These are phyloP conservation scores for Rhinolophus ferrumequinum DNA, from an alignment of 2,113 vertebrate genomes.

Conservation along the genomic window DNA sequence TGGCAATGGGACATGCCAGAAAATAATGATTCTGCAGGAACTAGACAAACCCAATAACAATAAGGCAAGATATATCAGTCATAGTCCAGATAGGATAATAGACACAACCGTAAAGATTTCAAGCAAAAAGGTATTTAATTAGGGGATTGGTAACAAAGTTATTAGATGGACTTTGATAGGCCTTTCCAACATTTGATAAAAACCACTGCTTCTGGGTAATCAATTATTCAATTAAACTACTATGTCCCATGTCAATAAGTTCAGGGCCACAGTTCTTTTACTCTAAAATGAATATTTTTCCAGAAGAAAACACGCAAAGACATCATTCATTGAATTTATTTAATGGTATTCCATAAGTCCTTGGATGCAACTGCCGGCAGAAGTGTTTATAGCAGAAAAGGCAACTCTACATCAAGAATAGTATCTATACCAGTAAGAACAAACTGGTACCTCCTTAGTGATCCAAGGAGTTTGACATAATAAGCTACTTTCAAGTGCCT, in stretches of 20 bases:
- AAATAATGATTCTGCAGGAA: background rate
- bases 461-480: background rate
- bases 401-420: background rate
- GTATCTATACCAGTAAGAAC: background rate
- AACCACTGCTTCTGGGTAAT: background rate
- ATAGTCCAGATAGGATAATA: background rate
- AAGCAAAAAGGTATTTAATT: background rate
- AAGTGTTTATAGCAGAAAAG: background rate
- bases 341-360: background rate
- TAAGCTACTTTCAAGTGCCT: background rate
- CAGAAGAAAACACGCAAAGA: background rate
- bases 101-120: background rate
- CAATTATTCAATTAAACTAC: background rate
- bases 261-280: background rate
- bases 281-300: background rate
- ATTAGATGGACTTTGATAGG: background rate
- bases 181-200: background rate
- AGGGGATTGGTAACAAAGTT: background rate
- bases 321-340: background rate
- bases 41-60: background rate
- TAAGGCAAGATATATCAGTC: background rate
- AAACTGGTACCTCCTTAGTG: background rate
- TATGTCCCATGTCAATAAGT: background rate
- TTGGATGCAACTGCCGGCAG: background rate
- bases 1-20: background rate